Evolutionary conservation across 1,140 invertebrate species (phyloP).

Genomic region (Halesus radiatus): DNA sequence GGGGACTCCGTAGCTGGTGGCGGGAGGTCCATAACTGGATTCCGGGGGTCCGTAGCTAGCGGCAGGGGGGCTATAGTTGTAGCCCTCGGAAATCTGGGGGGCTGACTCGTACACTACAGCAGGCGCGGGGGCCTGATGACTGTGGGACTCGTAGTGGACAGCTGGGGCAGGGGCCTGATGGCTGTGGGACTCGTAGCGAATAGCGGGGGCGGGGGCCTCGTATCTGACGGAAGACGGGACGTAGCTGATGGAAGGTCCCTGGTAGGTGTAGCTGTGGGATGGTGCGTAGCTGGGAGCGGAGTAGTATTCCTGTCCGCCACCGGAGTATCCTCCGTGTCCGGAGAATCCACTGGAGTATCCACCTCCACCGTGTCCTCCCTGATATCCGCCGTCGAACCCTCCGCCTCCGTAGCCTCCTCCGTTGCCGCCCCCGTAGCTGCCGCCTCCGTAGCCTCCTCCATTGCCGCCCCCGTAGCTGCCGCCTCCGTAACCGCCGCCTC

Average conservation of each 20-base stretch:
- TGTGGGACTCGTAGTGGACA: too few species aligned
- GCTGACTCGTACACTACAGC: neutral
- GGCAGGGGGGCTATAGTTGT: constrained; percentile 9
- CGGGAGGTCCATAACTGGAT: constrained; percentile 3
- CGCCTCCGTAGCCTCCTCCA: neutral
- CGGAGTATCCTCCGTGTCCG: neutral
- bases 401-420: constrained; percentile 1
- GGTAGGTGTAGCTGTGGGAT: neutral
- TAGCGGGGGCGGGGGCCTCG: constrained; percentile 2
- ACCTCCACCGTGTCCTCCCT: constrained; percentile 22
- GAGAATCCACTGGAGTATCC: neutral
- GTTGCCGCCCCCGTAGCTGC: too few species aligned
- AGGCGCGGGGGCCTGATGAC: too few species aligned
- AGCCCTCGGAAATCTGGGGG: neutral
- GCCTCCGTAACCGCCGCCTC: constrained; percentile 28
- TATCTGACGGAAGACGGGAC: neutral
- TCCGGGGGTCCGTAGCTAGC: neutral
- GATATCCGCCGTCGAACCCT: too few species aligned
- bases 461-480: constrained; percentile 32
- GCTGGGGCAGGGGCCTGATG: too few species aligned
- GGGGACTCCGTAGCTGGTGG: constrained; percentile 20
- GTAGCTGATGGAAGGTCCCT: neutral
- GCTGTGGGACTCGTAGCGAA: neutral
- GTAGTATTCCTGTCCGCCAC: neutral
- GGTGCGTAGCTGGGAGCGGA: neutral